phyloP scores from a whole-genome alignment of 2,888 invertebrate genomes.

The Agriotes lineatus region DNA sequence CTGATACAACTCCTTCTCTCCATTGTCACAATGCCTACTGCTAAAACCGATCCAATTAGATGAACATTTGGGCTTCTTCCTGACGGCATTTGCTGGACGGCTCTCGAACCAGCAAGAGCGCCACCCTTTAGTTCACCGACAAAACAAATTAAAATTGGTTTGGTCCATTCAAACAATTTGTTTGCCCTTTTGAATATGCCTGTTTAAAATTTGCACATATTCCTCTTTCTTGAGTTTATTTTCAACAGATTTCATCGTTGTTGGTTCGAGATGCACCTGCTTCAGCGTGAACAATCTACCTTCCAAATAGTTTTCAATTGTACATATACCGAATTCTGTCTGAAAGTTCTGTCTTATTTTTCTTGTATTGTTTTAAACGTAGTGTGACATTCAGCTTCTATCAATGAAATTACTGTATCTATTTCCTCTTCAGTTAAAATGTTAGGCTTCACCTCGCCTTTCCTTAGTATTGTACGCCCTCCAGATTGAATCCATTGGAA shows the following conservation, averaged over 20 bases:
- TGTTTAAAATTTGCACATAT: background rate
- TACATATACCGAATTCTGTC: too few species aligned
- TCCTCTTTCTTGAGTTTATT: background rate
- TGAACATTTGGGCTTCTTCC: too few species aligned
- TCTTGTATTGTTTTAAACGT: too few species aligned
- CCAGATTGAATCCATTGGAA: background rate
- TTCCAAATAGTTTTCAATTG: background rate
- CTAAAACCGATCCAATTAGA: too few species aligned
- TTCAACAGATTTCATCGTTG: background rate
- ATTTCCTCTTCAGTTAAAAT: too few species aligned
- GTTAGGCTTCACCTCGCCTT: too few species aligned
- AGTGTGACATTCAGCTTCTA: too few species aligned
- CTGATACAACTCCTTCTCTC: too few species aligned
- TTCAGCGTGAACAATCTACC: background rate
- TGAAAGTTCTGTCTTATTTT: too few species aligned
- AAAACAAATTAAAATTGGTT: constrained; percentile 12
- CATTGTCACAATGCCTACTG: too few species aligned
- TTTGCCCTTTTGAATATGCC: background rate
- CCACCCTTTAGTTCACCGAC: background rate
- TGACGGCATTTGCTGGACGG: background rate
- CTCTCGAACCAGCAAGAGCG: background rate
- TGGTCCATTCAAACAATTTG: constrained; percentile 13
- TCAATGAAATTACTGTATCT: too few species aligned
- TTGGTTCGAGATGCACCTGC: constrained; percentile 1
- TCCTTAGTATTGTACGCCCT: too few species aligned